These are phyloP conservation scores for Temnothorax ravouxi DNA, from an alignment of 2,888 invertebrate genomes.

Conservation along the genomic window DNA sequence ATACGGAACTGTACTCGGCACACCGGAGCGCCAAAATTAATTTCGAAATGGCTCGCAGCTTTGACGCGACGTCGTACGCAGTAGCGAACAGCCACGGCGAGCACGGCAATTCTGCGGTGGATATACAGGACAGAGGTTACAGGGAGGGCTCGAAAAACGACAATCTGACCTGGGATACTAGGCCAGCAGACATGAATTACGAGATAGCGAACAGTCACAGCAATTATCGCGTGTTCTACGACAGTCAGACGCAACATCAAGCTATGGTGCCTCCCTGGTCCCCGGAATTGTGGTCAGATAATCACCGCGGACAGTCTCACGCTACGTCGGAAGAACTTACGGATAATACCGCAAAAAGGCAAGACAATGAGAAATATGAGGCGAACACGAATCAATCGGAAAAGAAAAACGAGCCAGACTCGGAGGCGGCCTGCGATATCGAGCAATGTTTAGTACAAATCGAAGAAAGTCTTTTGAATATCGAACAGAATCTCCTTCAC, in stretches of 20 bases:
- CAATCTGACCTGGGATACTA: slow-evolving; percentile 58
- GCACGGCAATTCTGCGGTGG: slow-evolving; percentile 68
- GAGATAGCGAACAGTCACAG: slow-evolving; percentile 82
- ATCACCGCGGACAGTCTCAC: not conserved
- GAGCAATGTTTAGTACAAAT: slow-evolving; percentile 82
- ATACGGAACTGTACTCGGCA: slow-evolving; percentile 65
- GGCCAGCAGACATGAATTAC: slow-evolving; percentile 68
- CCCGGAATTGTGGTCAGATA: slow-evolving; percentile 58
- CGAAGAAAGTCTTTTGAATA: slow-evolving; percentile 82
- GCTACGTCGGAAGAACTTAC: not conserved
- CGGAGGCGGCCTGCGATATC: slow-evolving; percentile 75
- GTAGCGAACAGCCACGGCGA: slow-evolving; percentile 79
- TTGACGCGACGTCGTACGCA: slow-evolving; percentile 65
- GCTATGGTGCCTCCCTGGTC: slow-evolving; percentile 56
- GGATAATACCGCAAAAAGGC: not conserved
- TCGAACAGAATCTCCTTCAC: slow-evolving; percentile 81
- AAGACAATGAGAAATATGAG: not conserved
- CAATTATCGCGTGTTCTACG: slow-evolving; percentile 79
- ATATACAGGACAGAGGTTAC: slow-evolving; percentile 69
- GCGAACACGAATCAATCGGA: slow-evolving; percentile 14
- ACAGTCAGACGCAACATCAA: slow-evolving; percentile 72
- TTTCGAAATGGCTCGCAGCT: slow-evolving; percentile 42
- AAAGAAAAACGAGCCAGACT: slow-evolving; percentile 43
- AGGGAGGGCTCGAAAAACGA: slow-evolving; percentile 50
- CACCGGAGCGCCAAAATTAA: slow-evolving; percentile 60